These are phyloP conservation scores for Potamarius usumacintae DNA, from an alignment of 2,113 vertebrate genomes.

Conservation along the genomic window DNA sequence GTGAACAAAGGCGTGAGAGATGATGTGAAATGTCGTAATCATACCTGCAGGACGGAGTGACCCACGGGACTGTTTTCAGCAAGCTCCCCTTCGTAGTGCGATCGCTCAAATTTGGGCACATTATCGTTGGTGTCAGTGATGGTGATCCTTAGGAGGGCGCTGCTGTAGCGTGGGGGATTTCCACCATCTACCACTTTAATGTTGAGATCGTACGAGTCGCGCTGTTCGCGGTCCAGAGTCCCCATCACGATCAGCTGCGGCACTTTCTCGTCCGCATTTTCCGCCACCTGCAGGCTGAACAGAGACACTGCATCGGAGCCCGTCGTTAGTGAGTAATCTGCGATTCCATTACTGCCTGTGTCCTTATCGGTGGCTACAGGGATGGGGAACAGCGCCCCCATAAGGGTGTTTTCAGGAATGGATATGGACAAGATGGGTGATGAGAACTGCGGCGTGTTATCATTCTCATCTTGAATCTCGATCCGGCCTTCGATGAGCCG, in stretches of 20 bases:
- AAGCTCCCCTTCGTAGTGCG: conserved; percentile 85
- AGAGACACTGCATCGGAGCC: conserved; percentile 84
- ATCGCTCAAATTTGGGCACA: conserved; percentile 86
- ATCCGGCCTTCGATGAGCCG: conserved; percentile 93
- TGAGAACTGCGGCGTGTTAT: conserved; percentile 96
- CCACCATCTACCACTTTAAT: conserved; percentile 94
- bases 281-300: conserved; percentile 89
- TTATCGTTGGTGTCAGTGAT: conserved; percentile 97
- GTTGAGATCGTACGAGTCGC: conserved; percentile 94
- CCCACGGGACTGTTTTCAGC: conserved; percentile 90
- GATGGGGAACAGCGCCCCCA: conserved; percentile 86
- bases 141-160: conserved; percentile 87
- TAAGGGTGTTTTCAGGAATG: conserved; percentile 92
- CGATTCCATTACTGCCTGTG: conserved; percentile 83
- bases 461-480: conserved; percentile 91
- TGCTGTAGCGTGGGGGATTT: conserved; percentile 82
- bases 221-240: conserved; percentile 88
- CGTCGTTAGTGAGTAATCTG: conserved; percentile 84
- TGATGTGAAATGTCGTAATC: neutral
- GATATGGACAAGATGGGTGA: conserved; percentile 87
- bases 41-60: conserved; percentile 92
- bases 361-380: conserved; percentile 88
- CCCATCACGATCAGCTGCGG: conserved; percentile 94
- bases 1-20: neutral
- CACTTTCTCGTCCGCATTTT: conserved; percentile 88